Evolutionary conservation across 2,888 invertebrate genomes (phyloP).

Genomic region (Rotaria socialis): DNA sequence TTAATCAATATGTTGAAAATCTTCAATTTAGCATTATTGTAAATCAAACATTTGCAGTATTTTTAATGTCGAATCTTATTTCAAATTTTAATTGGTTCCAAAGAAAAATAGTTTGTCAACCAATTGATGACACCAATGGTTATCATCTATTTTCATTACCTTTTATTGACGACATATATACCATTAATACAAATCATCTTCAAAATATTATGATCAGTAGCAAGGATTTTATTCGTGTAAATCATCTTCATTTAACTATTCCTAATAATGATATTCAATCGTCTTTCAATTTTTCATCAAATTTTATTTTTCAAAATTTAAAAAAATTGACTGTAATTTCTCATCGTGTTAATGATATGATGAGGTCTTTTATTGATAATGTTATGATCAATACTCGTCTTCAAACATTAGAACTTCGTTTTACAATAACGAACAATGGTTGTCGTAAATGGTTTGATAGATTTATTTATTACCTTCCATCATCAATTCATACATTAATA

Average conservation of each 20-base stretch:
- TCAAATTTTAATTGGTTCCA: neutral
- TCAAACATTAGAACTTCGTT: slow-evolving; percentile 5
- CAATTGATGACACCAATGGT: neutral
- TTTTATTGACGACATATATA: neutral
- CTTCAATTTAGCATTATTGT: neutral
- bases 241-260: neutral
- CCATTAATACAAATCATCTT: neutral
- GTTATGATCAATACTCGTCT: neutral
- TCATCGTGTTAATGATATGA: neutral
- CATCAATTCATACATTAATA: neutral
- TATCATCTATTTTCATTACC: neutral
- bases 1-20: neutral
- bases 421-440: neutral
- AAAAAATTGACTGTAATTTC: neutral
- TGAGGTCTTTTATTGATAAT: neutral
- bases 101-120: neutral
- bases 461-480: neutral
- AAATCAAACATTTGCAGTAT: neutral
- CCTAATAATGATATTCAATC: neutral
- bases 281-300: neutral
- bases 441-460: neutral
- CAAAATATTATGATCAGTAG: neutral
- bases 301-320: neutral
- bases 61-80: neutral
- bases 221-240: neutral